Base-by-base conservation (phyloP, 92 coral and sea anemone genomes). In the Galaxea fascicularis region DNA sequence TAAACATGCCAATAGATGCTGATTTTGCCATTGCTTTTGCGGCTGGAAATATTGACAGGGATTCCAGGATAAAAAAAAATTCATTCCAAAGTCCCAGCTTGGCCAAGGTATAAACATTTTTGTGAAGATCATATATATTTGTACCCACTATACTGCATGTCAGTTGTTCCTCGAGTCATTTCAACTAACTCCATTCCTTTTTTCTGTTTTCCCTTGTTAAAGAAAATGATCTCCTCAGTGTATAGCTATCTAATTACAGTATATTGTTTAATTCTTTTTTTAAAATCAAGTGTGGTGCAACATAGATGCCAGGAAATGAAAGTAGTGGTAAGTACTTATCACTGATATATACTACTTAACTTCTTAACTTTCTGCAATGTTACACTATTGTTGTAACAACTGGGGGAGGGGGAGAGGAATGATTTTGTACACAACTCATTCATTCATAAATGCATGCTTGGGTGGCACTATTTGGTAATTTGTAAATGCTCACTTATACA, bases 21-120 rank as follows among this genome's bases (percentile, higher is more conserved):
- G 58, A 52, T 52, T 52, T 52, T 52, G 58, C 58, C 10, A 10
- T 10, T 52, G 58, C 58, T 5, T 6, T 52, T 52, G 58, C 0
- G 69, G 69, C 69, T 64, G 69, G 69, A 64, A 64, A 64, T 64
- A 64, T 64, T 64, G 69, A 64, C 69, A 22, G 25, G 25, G 69
- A 64, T 64, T 22, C 69, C 69, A 64, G 69, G 69, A 9, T 64
- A 64, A 64, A 64, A 64, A 64, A 64, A 28, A 64, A 64, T 64
- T 64, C 69, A 64, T 64, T 64, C 69, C 25, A 10, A 64, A 64
- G 69, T 64, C 58, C 58, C 4, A 52, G 20, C 6, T 52, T 52
- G 58, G 58, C 11, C 58, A 52, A 52, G 58, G 58, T 52, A 52
- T 52, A 52, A 52, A 52, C 58, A 52, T 52, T 52, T 52, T 52